These are phyloP conservation scores for Anguilla obscura DNA, from an alignment of 2,797 vertebrate species.

Conservation along the genomic window DNA sequence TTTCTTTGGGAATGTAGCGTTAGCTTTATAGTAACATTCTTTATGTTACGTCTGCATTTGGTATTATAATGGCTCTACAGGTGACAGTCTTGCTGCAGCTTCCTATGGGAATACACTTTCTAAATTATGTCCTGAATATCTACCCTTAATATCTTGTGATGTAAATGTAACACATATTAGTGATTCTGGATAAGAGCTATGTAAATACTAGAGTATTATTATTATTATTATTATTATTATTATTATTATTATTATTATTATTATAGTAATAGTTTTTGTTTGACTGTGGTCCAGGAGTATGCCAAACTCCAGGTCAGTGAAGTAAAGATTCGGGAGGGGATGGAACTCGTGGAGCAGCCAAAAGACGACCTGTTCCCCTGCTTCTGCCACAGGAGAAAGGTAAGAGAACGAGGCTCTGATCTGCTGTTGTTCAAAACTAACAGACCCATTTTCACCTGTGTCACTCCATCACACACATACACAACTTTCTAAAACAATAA, in stretches of 20 bases:
- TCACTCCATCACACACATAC: no score
- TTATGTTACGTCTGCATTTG: neutral
- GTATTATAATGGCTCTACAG: neutral
- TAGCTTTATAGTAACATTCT: neutral
- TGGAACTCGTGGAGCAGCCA: conserved; percentile 86
- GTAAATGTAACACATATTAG: neutral
- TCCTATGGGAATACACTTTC: neutral
- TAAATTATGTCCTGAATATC: neutral
- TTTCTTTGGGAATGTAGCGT: neutral
- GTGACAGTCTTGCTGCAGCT: neutral
- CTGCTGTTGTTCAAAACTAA: neutral
- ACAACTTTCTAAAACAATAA: no score
- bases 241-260: neutral
- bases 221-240: neutral
- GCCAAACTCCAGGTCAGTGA: conserved; percentile 82
- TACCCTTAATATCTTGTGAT: neutral
- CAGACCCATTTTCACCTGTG: no score
- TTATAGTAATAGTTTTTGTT: neutral
- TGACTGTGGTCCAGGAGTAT: conserved; percentile 75
- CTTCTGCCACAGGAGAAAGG: conserved; percentile 79
- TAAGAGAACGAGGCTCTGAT: conserved; percentile 49
- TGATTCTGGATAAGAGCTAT: neutral
- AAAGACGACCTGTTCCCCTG: conserved; percentile 92
- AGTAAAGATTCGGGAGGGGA: conserved; percentile 84
- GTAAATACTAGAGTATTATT: neutral